phyloP scores from a whole-genome alignment of 2,797 vertebrate species.

The Rhabdomys pumilio region DNA sequence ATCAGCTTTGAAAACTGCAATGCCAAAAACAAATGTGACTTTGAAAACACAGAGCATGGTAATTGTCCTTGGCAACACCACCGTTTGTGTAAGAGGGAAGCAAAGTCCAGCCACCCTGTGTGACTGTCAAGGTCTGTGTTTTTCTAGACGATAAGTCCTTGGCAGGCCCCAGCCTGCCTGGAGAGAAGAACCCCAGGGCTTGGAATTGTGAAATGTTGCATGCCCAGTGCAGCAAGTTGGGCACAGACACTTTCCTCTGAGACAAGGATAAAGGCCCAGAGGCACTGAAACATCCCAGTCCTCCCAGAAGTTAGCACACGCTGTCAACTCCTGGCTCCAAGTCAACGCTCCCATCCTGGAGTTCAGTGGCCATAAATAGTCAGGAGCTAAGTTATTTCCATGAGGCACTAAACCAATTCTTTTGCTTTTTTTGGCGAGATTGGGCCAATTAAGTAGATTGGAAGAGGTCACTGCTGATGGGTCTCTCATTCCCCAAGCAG shows the following conservation, averaged over 20 bases:
- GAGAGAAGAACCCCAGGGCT: neutral
- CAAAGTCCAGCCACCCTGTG: neutral
- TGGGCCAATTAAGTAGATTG: slow-evolving; percentile 87
- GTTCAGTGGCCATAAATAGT: slow-evolving; percentile 86
- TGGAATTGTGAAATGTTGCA: neutral
- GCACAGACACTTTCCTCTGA: slow-evolving; percentile 29
- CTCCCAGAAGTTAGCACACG: slow-evolving; percentile 68
- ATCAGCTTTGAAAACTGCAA: neutral
- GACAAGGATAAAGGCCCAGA: slow-evolving; percentile 42
- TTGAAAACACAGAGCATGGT: slow-evolving; percentile 57
- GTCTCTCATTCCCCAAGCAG: slow-evolving; percentile 79
- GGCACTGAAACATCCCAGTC: slow-evolving; percentile 26
- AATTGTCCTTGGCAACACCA: neutral
- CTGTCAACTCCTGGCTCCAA: slow-evolving; percentile 78
- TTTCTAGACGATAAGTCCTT: neutral
- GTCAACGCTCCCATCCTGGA: slow-evolving; percentile 79
- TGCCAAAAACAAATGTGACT: slow-evolving; percentile 40
- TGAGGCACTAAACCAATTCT: slow-evolving; percentile 85
- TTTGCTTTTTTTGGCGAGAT: slow-evolving; percentile 86
- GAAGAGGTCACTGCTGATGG: slow-evolving; percentile 84
- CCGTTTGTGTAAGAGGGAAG: slow-evolving; percentile 41
- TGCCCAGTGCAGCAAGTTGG: neutral
- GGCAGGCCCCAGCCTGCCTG: neutral
- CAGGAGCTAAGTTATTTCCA: slow-evolving; percentile 86
- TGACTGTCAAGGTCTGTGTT: neutral